Conservation (phyloP, 2,888 invertebrate genomes). For the Anoncus sp. region DNA sequence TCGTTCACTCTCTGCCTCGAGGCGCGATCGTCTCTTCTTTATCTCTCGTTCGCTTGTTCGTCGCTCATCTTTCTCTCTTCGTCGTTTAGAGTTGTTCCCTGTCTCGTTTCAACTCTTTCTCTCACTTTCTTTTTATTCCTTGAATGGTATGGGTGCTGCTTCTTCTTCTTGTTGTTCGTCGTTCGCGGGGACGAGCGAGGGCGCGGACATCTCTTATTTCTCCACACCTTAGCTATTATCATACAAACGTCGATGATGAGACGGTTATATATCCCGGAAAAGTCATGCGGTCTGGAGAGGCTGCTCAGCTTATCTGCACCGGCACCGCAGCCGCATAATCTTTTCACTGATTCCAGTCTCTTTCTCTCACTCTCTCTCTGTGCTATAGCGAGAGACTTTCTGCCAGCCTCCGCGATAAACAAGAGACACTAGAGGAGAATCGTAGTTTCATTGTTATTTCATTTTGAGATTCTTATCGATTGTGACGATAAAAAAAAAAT, state of each 20-base stretch:
- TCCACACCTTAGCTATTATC: constrained; percentile 82
- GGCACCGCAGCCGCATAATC: constrained; percentile 63
- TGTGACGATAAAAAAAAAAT: not conserved
- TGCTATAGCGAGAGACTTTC: not conserved
- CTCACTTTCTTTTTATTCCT: constrained; percentile 57
- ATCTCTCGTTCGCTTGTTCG: constrained; percentile 31
- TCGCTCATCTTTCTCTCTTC: constrained; percentile 44
- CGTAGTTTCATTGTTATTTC: not conserved
- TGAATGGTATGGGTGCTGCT: constrained; percentile 56
- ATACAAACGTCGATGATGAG: constrained; percentile 81
- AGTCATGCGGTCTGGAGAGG: constrained; percentile 71
- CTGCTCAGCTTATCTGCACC: constrained; percentile 42
- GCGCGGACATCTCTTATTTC: constrained; percentile 75
- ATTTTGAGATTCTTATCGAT: not conserved
- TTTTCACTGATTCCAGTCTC: constrained; percentile 52
- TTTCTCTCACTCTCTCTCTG: constrained; percentile 7
- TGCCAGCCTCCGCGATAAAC: not conserved
- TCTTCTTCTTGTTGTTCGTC: constrained; percentile 55
- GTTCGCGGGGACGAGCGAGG: constrained; percentile 33
- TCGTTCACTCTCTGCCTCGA: constrained; percentile 62
- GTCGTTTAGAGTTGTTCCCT: constrained; percentile 31
- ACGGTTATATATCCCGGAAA: constrained; percentile 75
- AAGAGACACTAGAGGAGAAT: not conserved
- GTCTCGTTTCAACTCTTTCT: constrained; percentile 56
- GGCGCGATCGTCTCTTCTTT: constrained; percentile 59